Conservation (phyloP, 2,113 vertebrate genomes). For the Etia nguti region DNA sequence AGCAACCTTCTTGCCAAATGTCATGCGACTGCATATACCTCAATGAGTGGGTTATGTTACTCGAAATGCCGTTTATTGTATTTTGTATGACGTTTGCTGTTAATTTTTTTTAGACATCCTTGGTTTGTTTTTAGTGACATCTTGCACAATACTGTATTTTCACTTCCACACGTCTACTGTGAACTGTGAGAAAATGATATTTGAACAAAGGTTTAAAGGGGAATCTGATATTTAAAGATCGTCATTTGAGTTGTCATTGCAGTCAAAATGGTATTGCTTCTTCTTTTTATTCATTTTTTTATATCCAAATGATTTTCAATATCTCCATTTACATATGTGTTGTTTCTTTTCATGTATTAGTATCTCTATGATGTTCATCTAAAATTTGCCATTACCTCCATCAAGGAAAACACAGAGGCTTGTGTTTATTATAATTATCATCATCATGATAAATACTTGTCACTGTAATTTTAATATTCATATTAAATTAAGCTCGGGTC, state of each 20-base stretch:
- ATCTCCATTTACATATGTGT: background rate
- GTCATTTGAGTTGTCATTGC: background rate
- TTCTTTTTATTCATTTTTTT: background rate
- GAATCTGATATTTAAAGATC: background rate
- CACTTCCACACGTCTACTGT: fast-evolving
- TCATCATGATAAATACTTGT: background rate
- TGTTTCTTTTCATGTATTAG: background rate
- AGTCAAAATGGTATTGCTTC: background rate
- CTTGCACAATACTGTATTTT: background rate
- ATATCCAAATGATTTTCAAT: background rate
- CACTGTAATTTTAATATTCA: background rate
- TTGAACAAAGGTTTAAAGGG: background rate
- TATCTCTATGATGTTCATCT: background rate
- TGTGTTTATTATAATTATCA: background rate
- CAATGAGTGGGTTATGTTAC: background rate
- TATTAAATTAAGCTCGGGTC: background rate
- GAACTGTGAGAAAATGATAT: background rate
- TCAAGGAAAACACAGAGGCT: background rate
- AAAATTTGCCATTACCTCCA: background rate
- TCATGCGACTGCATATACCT: background rate
- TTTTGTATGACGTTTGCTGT: background rate
- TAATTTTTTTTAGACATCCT: background rate
- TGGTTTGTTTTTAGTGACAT: background rate
- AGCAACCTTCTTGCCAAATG: background rate
- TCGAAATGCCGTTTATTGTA: background rate